Evolutionary conservation across 2,888 invertebrate species (phyloP).

Genomic region (Drosophila stalkeri): DNA sequence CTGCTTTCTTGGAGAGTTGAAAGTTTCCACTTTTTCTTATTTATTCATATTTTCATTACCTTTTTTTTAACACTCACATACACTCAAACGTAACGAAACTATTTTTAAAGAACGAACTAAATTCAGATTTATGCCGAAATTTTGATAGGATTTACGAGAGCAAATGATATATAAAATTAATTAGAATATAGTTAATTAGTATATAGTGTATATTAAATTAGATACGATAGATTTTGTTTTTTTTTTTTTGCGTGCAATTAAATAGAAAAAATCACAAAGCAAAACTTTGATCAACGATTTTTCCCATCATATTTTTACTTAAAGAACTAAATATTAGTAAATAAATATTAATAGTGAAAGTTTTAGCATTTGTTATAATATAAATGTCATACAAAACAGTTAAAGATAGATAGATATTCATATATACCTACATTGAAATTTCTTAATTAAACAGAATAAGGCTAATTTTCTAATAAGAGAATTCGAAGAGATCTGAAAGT

Average conservation of each 20-base stretch:
- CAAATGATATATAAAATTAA: slow-evolving; percentile 13
- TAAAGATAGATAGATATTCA: not conserved
- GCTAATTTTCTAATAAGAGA: not conserved
- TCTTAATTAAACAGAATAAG: not conserved
- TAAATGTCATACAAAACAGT: not conserved
- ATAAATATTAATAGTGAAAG: not conserved
- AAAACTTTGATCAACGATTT: not conserved
- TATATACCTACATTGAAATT: not conserved
- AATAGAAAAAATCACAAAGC: slow-evolving; percentile 2
- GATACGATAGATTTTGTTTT: not conserved
- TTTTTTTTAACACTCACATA: slow-evolving; percentile 19
- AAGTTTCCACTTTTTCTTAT: slow-evolving; percentile 20
- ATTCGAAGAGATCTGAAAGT: not conserved
- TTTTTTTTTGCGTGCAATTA: slow-evolving; percentile 6
- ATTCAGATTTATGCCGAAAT: slow-evolving; percentile 22
- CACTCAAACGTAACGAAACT: slow-evolving; percentile 25
- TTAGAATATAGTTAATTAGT: slow-evolving; percentile 6
- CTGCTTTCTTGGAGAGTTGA: slow-evolving; percentile 20
- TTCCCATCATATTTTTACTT: not conserved
- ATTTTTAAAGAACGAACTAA: slow-evolving; percentile 29
- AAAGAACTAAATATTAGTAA: slow-evolving; percentile 6
- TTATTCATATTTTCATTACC: slow-evolving; percentile 9
- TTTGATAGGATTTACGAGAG: slow-evolving; percentile 19
- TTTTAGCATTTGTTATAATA: not conserved
- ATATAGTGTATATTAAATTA: not conserved